Evolutionary conservation across 2,888 invertebrate genomes (phyloP).

Genomic region (Anoncus sp.): DNA sequence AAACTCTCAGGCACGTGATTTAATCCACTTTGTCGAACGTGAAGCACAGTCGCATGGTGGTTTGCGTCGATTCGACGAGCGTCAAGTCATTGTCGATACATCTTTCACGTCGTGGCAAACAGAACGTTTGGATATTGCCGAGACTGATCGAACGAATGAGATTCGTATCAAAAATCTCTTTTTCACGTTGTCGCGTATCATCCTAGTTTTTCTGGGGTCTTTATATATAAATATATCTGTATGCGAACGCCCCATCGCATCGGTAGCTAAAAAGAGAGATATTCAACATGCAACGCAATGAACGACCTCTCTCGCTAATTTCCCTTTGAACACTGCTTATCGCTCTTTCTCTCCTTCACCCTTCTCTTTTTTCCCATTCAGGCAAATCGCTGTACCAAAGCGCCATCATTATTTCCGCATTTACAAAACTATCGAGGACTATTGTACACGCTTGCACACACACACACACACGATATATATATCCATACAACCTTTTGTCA

Average conservation of each 20-base stretch:
- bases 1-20: constrained; percentile 32
- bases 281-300: not conserved
- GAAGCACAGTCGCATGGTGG: constrained; percentile 13
- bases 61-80: not conserved
- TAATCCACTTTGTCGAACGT: constrained; percentile 41
- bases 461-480: not conserved
- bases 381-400: not conserved
- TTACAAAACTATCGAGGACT: not conserved
- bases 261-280: constrained; percentile 6
- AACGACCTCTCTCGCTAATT: not conserved
- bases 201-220: not conserved
- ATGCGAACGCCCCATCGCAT: no score
- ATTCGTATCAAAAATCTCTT: not conserved
- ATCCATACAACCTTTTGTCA: not conserved
- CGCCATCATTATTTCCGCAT: constrained; percentile 23
- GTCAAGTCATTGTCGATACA: constrained; percentile 48
- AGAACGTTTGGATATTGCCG: not conserved
- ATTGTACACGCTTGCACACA: not conserved
- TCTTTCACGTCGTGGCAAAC: constrained; percentile 29
- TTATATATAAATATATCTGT: not conserved
- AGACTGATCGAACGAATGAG: not conserved
- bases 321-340: constrained; percentile 9
- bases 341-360: not conserved
- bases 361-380: not conserved
- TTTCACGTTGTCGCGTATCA: not conserved